A percentile compares a stretch with the other conserved stretches of the same genome.
Evolutionary conservation across 2,888 invertebrate species (phyloP).

Genomic region (Carabus problematicus): DNA sequence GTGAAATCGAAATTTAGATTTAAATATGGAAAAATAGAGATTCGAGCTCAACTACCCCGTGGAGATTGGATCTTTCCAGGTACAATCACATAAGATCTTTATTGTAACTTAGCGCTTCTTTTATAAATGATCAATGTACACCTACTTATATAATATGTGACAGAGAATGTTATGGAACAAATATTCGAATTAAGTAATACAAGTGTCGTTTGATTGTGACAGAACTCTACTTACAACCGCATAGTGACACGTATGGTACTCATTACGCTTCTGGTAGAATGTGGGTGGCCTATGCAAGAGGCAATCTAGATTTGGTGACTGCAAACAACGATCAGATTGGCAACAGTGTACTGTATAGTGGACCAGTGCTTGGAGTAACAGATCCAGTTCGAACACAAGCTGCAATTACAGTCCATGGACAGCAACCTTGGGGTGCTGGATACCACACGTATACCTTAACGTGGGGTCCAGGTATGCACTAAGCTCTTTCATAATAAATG

Average conservation of each 20-base stretch:
- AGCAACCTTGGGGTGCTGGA: constrained; percentile 59
- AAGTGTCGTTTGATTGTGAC: constrained; percentile 30
- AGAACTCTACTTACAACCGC: constrained; percentile 59
- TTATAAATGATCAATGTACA: background rate
- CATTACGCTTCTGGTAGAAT: constrained; percentile 47
- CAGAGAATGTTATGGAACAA: background rate
- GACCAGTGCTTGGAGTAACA: constrained; percentile 6
- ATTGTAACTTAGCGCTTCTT: no score
- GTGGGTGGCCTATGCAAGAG: constrained; percentile 55
- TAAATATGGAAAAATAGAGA: constrained; percentile 61
- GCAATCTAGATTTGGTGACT: constrained; percentile 54
- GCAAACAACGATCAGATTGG: constrained; percentile 58
- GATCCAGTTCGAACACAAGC: constrained; percentile 16
- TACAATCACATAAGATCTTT: no score
- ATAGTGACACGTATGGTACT: constrained; percentile 50
- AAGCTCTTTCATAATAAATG: background rate
- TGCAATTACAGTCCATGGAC: background rate
- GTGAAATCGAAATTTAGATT: constrained; percentile 60
- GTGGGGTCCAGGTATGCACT: constrained; percentile 62
- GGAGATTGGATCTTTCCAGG: constrained; percentile 67
- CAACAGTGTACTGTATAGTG: constrained; percentile 61
- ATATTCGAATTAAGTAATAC: background rate
- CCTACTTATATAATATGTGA: background rate
- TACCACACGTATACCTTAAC: constrained; percentile 66
- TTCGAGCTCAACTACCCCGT: constrained; percentile 62